Evolutionary conservation across 1,140 invertebrate species (phyloP).

Genomic region (Riptortus pedestris): DNA sequence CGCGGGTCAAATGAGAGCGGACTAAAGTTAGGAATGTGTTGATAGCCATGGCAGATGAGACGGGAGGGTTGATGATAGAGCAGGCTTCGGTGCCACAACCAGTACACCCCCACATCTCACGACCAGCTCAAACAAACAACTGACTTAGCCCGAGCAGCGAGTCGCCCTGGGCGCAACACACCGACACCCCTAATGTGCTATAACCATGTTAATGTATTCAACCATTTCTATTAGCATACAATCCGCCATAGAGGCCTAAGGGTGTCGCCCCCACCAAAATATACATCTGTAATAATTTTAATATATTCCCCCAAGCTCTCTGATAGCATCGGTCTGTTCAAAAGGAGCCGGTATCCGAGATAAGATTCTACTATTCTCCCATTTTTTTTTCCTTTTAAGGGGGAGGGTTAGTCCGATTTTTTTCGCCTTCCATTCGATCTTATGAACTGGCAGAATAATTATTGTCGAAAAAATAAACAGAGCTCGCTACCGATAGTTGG

Average conservation of each 20-base stretch:
- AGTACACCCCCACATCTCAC: constrained; percentile 1
- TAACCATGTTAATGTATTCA: constrained; percentile 5
- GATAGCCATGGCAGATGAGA: background rate
- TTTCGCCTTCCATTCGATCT: no score
- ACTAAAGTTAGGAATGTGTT: no score
- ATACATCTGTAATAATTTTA: constrained; percentile 8
- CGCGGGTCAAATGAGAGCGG: no score
- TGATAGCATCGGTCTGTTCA: no score
- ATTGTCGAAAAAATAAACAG: no score
- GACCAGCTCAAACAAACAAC: background rate
- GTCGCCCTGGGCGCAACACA: background rate
- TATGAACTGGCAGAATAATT: no score
- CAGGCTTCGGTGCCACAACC: background rate
- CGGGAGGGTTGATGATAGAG: background rate
- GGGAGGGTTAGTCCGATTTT: no score
- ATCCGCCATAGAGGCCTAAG: background rate
- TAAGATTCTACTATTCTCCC: no score
- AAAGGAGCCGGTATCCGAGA: no score
- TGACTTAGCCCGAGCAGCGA: no score
- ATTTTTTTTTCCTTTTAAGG: no score
- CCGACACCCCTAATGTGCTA: background rate
- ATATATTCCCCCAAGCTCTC: constrained; percentile 1
- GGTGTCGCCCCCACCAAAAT: constrained; percentile 4
- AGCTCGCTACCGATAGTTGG: no score
- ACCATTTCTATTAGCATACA: constrained; percentile 2